Conservation (phyloP, 2,797 vertebrate genomes). For the Alosa sapidissima region DNA sequence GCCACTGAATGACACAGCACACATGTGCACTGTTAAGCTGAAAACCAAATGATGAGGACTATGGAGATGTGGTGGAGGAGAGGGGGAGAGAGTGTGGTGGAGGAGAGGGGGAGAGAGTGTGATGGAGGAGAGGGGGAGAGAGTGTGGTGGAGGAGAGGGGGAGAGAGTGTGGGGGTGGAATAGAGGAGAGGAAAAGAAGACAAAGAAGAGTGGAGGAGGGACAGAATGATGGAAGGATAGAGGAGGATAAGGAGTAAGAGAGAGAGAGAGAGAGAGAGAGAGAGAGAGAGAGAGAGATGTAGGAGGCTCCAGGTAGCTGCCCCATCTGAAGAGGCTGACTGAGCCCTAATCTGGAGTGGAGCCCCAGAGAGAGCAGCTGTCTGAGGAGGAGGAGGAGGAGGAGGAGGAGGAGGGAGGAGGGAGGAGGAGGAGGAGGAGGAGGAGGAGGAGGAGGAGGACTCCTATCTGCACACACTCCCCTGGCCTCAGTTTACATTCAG, state of each 20-base stretch:
- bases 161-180: no score
- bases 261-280: not conserved
- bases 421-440: not conserved
- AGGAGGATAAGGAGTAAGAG: not conserved
- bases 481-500: not conserved
- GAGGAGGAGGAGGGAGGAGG: no score
- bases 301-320: not conserved
- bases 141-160: not conserved
- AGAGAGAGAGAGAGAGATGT: not conserved
- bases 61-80: not conserved
- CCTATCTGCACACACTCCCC: not conserved
- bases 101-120: no score
- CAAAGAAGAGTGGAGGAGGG: constrained; percentile 55
- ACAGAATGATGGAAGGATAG: not conserved
- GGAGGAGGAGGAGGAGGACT: constrained; percentile 41
- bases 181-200: not conserved
- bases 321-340: not conserved
- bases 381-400: not conserved
- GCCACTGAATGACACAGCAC: no score
- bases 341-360: not conserved
- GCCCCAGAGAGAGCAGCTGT: not conserved
- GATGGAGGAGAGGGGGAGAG: not conserved
- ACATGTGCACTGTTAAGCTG: no score
- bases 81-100: no score
- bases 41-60: not conserved